These are phyloP conservation scores for Melanchra persicariae DNA, from an alignment of 2,888 invertebrate species.

Conservation along the genomic window DNA sequence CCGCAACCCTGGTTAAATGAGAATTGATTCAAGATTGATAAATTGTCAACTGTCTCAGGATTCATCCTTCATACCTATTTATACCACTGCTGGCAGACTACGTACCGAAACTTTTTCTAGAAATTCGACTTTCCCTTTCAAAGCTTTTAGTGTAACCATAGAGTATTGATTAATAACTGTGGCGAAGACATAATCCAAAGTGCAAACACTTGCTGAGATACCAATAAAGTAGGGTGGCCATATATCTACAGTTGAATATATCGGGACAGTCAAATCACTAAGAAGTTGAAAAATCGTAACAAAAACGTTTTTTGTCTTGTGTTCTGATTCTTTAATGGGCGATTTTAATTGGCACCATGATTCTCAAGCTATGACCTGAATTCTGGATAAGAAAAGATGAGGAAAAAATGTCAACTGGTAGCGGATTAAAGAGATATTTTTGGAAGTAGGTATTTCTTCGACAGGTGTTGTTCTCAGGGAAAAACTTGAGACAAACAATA, in stretches of 20 bases:
- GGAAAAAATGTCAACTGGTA: neutral
- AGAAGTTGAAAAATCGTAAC: conserved; percentile 32
- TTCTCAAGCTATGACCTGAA: conserved; percentile 15
- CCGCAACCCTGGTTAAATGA: too few species aligned
- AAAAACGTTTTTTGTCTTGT: neutral
- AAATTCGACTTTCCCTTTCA: conserved; percentile 29
- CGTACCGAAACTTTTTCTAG: neutral
- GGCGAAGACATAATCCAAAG: conserved; percentile 44
- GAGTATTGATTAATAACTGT: conserved; percentile 35
- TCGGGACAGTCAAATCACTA: conserved; percentile 4
- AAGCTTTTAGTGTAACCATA: conserved; percentile 30
- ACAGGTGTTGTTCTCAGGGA: neutral
- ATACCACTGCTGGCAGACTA: neutral
- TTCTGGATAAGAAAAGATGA: conserved; percentile 16
- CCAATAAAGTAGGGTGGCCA: conserved; percentile 49
- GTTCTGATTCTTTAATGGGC: conserved; percentile 28
- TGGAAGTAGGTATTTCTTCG: neutral
- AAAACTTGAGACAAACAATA: neutral
- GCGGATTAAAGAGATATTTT: conserved; percentile 24
- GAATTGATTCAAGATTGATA: too few species aligned
- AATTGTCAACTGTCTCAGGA: too few species aligned
- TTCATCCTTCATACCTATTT: too few species aligned
- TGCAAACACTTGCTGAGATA: conserved; percentile 51
- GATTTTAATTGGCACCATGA: conserved; percentile 36
- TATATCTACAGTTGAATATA: conserved; percentile 24